Evolutionary conservation across 1,140 invertebrate genomes (phyloP).

Genomic region (Cylas formicarius): DNA sequence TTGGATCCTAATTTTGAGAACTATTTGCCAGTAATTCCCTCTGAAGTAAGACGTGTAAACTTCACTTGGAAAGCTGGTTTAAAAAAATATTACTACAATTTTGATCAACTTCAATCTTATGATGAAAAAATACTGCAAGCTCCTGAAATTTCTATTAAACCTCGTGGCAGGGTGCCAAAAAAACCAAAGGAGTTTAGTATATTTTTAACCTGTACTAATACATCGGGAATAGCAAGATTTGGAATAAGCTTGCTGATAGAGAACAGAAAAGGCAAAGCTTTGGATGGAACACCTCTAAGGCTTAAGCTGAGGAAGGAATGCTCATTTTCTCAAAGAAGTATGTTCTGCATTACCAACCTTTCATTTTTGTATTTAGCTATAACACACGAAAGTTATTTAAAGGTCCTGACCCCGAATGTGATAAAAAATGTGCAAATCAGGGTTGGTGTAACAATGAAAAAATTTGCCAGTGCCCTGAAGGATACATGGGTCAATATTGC

Average conservation of each 20-base stretch:
- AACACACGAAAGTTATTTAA: too few relatives aligned
- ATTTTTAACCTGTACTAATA: conserved; percentile 82
- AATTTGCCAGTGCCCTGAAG: conserved; percentile 79
- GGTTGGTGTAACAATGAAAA: conserved; percentile 74
- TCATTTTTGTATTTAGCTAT: too few relatives aligned
- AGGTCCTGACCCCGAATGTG: conserved; percentile 83
- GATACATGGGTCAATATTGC: conserved; percentile 84
- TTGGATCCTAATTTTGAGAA: conserved; percentile 83
- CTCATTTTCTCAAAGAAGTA: conserved; percentile 68
- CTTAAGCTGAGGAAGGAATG: conserved; percentile 91
- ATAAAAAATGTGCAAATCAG: conserved; percentile 76
- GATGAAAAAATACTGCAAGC: conserved; percentile 75
- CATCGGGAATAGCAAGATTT: conserved; percentile 81
- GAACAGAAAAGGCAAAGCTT: conserved; percentile 62
- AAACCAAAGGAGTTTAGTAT: conserved; percentile 88
- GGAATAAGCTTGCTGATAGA: conserved; percentile 82
- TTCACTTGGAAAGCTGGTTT: conserved; percentile 85
- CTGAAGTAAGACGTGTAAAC: conserved; percentile 82
- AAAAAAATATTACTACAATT: conserved; percentile 82
- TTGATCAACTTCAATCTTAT: conserved; percentile 75
- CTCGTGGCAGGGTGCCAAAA: conserved; percentile 73
- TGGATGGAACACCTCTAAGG: conserved; percentile 83
- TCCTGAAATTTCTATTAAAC: conserved; percentile 80
- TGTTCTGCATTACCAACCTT: conserved; percentile 46
- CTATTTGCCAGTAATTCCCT: conserved; percentile 80